Conservation (phyloP, 92 coral and sea anemone genomes). For the Parazoanthus swiftii region DNA sequence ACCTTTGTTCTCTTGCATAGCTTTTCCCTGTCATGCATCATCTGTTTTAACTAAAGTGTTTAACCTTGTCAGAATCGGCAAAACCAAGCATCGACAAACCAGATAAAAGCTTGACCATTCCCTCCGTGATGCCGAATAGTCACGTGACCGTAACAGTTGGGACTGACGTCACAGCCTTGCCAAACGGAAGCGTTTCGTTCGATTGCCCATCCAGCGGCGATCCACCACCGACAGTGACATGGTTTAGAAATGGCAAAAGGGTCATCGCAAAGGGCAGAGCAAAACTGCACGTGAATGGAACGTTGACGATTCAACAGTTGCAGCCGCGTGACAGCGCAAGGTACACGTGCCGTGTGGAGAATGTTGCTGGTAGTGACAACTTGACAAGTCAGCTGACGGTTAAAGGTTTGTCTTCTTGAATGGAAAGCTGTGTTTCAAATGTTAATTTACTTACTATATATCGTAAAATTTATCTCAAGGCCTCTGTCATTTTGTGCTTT, state of each 20-base stretch:
- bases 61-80: constrained; percentile 14
- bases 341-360: constrained; percentile 47
- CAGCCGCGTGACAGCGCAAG: constrained; percentile 34
- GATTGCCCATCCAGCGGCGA: constrained; percentile 43
- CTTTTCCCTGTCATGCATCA: neutral
- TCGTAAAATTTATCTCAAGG: too few relatives aligned
- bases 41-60: neutral
- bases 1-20: neutral
- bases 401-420: neutral
- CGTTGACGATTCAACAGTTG: constrained; percentile 32
- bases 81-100: constrained; percentile 29
- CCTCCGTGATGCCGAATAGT: constrained; percentile 13
- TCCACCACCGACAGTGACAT: constrained; percentile 38
- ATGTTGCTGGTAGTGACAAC: constrained; percentile 45
- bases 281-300: constrained; percentile 18
- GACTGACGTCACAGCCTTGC: constrained; percentile 58
- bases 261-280: constrained; percentile 37
- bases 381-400: constrained; percentile 28
- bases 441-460: neutral
- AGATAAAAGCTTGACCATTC: neutral
- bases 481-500: too few relatives aligned
- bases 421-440: neutral
- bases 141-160: constrained; percentile 53
- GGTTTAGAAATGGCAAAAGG: constrained; percentile 59
- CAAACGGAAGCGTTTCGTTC: constrained; percentile 53